Percentiles rank a stretch among this genome's conserved stretches.
Conservation (phyloP, 2,888 invertebrate genomes). For the Drosophila setosimentum region DNA sequence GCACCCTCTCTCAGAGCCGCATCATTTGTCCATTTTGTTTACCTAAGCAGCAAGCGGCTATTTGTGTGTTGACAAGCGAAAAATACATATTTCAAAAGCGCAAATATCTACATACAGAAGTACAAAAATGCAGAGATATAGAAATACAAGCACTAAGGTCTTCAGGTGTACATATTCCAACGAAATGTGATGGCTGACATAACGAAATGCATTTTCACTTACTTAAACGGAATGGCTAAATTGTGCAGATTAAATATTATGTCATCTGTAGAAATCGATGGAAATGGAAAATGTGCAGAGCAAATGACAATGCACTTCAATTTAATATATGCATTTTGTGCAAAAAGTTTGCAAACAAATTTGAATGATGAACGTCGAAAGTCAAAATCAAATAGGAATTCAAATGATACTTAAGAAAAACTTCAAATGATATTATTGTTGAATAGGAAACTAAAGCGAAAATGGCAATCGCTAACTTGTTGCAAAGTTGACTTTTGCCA, state of each 20-base stretch:
- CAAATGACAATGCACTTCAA: background rate
- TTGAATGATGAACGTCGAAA: background rate
- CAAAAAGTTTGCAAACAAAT: background rate
- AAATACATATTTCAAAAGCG: conserved; percentile 19
- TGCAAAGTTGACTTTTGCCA: background rate
- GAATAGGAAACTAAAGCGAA: background rate
- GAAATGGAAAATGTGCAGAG: background rate
- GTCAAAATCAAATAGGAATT: background rate
- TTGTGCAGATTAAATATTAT: background rate
- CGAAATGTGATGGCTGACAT: conserved; percentile 20
- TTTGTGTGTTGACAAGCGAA: conserved; percentile 18
- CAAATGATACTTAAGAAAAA: background rate
- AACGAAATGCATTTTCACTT: conserved; percentile 1
- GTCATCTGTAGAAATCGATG: background rate
- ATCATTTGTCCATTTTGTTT: conserved; percentile 56
- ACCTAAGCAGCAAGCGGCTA: conserved; percentile 26
- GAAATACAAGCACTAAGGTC: background rate
- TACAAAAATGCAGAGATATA: background rate
- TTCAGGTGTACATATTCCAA: conserved; percentile 27
- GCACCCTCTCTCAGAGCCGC: too few relatives aligned
- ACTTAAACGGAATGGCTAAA: background rate
- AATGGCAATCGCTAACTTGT: background rate
- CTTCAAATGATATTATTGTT: background rate
- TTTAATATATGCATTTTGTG: background rate
- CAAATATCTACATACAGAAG: background rate